Evolutionary conservation across 2,113 vertebrate genomes (phyloP).

Genomic region (Megaceryle torquata): DNA sequence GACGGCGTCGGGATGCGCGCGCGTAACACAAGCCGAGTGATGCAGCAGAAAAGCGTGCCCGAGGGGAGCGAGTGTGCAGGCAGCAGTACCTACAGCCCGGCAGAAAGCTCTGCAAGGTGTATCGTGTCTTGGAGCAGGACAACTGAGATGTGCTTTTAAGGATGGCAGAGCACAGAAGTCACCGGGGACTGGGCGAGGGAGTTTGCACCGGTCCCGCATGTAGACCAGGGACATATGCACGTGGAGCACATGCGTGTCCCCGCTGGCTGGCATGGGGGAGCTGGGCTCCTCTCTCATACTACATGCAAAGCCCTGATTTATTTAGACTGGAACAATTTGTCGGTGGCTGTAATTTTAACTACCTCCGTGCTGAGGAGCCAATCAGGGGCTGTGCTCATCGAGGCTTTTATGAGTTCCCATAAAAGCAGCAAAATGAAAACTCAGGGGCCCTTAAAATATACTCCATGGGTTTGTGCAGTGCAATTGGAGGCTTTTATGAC

Average conservation of each 20-base stretch:
- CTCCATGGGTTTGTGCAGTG: constrained; percentile 80
- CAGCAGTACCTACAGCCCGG: not conserved
- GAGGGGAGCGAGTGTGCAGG: not conserved
- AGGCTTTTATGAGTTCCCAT: constrained; percentile 81
- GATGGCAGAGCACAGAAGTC: not conserved
- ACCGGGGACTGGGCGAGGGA: fast-evolving
- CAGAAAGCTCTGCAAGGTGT: not conserved
- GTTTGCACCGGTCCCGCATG: fast-evolving
- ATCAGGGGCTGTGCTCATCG: constrained; percentile 71
- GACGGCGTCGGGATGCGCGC: fast-evolving
- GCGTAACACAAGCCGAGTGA: fast-evolving
- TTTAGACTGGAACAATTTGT: constrained; percentile 83
- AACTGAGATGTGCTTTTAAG: fast-evolving
- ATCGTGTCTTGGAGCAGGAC: fast-evolving
- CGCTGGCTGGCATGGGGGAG: not conserved
- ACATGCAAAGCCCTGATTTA: constrained; percentile 74
- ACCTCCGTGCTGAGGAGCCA: constrained; percentile 79
- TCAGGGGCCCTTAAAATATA: constrained; percentile 88
- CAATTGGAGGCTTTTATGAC: constrained; percentile 85
- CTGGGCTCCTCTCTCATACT: not conserved
- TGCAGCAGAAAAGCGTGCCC: not conserved
- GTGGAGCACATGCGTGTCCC: not conserved
- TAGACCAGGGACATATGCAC: fast-evolving
- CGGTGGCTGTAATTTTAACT: constrained; percentile 84
- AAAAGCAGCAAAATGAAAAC: constrained; percentile 88